Base-by-base conservation (phyloP, 1,140 invertebrate species). In the Scaptomyza hsui region DNA sequence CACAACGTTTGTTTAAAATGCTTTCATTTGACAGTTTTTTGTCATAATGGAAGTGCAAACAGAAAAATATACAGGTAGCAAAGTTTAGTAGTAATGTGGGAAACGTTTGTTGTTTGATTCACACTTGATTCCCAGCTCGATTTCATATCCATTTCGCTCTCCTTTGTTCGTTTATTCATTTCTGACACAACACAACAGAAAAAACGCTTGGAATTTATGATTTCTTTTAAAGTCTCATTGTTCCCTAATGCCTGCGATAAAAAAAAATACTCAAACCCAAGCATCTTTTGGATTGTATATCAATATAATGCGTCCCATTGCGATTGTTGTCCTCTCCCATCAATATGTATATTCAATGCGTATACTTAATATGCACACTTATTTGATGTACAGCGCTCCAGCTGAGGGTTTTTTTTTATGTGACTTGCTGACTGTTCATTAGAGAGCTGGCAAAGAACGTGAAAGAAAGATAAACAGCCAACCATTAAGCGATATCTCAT, bases 401-500 rank as follows among this genome's bases (percentile, higher is more conserved):
- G 67, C 67, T 37, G 67, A 41, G 67, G 6, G 26, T 6, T 9
- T 29, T 29, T 44, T 56, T 48, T 32, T 57, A 12, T 65, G 68
- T 65, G 68, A 71, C 68, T 71, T 71, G 68, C 61, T 71, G 68
- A 71, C 68, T 65, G 68, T 65, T 60, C 64, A 60, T 59, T 51
- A 55, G 63, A 42, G 64, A 37, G 42, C 45, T 29, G 26, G 47
- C 62, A 29, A 10, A 59, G 67, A 70, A 63, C 52, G 52, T 57
- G 64, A 64, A n/a, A n/a, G n/a, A 56, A 69, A 77, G 65, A 77
- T 70, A 77, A 65, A 70, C 65, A 63, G 71, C 65, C 70, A 78
- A 67, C 72, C 75, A 75, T 73, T 76, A 83, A 72, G 72, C 69
- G 69, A 74, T 74, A 80, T 77, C 74, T 77, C 70, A 79, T 83